Percentiles rank a stretch among this genome's conserved stretches.
These are phyloP conservation scores for Trididemnum miniatum DNA, from an alignment of 23 tunicate species.

Conservation along the genomic window DNA sequence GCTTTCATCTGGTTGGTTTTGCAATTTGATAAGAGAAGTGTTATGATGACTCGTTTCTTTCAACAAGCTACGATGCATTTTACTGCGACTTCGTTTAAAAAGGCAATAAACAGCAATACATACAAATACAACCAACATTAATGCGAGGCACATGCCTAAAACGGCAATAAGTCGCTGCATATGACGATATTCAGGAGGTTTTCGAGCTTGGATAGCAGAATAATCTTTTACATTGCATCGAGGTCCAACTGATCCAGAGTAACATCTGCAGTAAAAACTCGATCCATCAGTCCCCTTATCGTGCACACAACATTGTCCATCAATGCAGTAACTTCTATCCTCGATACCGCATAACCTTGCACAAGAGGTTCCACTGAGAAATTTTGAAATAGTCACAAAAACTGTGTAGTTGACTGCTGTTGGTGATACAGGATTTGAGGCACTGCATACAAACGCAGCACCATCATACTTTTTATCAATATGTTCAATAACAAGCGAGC, in stretches of 20 bases:
- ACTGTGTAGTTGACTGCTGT: not conserved
- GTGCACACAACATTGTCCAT: not conserved
- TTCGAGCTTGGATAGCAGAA: not conserved
- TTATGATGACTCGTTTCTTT: not conserved
- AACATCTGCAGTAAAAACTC: not conserved
- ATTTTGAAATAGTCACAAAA: not conserved
- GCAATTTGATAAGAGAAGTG: not conserved
- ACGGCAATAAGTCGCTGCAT: conserved; percentile 34
- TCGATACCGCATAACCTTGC: not conserved
- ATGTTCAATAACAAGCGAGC: not conserved
- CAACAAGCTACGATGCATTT: not conserved
- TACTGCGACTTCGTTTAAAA: conserved; percentile 8
- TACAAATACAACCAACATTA: conserved; percentile 12
- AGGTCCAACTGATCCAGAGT: not conserved
- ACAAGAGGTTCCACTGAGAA: not conserved
- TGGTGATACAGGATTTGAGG: not conserved
- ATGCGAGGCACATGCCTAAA: conserved; percentile 29
- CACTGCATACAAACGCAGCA: not conserved
- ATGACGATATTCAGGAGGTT: not conserved
- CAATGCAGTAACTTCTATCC: not conserved
- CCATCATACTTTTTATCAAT: not conserved
- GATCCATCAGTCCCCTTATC: too few species aligned
- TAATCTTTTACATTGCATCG: not conserved
- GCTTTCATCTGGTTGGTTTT: not conserved
- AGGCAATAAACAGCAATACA: conserved; percentile 32